Percentiles rank a stretch among this genome's conserved stretches.
Evolutionary conservation across 2,113 vertebrate species (phyloP).

Genomic region (Poeciliopsis occidentalis): DNA sequence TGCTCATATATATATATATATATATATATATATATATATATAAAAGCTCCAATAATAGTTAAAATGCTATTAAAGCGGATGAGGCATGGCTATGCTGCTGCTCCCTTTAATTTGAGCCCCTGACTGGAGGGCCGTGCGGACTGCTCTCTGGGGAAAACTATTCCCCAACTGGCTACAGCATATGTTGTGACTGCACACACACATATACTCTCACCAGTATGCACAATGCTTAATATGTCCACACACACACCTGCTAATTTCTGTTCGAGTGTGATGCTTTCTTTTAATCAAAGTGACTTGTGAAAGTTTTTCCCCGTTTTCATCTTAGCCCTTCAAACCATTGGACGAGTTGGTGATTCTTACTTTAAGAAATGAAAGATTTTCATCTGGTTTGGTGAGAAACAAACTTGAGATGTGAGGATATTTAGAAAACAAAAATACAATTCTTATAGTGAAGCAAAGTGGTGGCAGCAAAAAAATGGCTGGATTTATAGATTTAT

Average conservation of each 20-base stretch:
- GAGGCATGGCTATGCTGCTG: constrained; percentile 84
- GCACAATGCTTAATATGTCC: constrained; percentile 12
- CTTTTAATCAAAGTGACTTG: constrained; percentile 33
- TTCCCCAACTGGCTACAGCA: constrained; percentile 58
- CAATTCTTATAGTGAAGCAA: no score
- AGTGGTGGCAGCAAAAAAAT: neutral
- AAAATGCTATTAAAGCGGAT: constrained; percentile 90
- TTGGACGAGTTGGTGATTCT: no score
- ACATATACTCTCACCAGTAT: constrained; percentile 21
- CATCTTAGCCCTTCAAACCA: no score
- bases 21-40: constrained; percentile 38
- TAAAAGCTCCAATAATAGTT: constrained; percentile 89
- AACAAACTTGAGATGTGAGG: neutral
- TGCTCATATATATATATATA: constrained; percentile 76
- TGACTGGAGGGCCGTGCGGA: constrained; percentile 87
- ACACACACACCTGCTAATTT: constrained; percentile 40
- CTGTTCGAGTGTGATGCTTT: constrained; percentile 47
- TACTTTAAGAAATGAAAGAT: no score
- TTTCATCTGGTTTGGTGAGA: no score
- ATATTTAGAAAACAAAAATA: neutral
- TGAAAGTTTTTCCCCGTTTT: neutral
- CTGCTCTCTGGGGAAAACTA: constrained; percentile 82
- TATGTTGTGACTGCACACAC: constrained; percentile 46
- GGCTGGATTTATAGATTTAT: no score
- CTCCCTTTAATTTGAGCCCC: constrained; percentile 91